A percentile compares a stretch with the other conserved stretches of the same genome.
Evolutionary conservation across 2,888 invertebrate genomes (phyloP).

Genomic region (Strigamia transsilvanica): DNA sequence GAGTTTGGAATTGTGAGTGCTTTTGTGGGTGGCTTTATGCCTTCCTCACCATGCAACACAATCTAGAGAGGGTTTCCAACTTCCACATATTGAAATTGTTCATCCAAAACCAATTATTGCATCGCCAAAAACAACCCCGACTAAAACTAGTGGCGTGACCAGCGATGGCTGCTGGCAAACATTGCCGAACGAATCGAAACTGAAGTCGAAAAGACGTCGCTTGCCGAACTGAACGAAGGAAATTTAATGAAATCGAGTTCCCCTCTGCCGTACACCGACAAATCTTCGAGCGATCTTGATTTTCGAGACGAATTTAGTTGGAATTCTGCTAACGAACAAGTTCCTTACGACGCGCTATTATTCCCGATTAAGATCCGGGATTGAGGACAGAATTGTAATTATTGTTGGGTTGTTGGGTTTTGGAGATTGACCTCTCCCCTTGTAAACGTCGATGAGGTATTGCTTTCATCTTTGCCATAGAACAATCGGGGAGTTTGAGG

Average conservation of each 20-base stretch:
- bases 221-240: neutral
- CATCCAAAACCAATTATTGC: neutral
- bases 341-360: neutral
- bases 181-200: neutral
- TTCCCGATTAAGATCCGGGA: neutral
- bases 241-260: neutral
- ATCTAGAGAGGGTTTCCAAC: too few species aligned
- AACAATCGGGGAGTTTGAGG: too few species aligned
- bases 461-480: too few species aligned
- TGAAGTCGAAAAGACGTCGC: neutral
- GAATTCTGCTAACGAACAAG: neutral
- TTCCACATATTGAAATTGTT: neutral
- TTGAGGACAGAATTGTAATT: neutral
- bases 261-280: too few species aligned
- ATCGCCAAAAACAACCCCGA: neutral
- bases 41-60: too few species aligned
- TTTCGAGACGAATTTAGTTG: constrained; percentile 9
- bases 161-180: neutral
- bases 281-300: neutral
- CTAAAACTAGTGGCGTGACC: too few species aligned
- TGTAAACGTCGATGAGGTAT: too few species aligned
- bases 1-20: too few species aligned
- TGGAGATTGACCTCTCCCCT: too few species aligned
- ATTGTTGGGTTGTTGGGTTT: too few species aligned
- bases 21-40: too few species aligned